phyloP scores from a whole-genome alignment of 1,140 invertebrate species.

The Apocrypta bakeri region DNA sequence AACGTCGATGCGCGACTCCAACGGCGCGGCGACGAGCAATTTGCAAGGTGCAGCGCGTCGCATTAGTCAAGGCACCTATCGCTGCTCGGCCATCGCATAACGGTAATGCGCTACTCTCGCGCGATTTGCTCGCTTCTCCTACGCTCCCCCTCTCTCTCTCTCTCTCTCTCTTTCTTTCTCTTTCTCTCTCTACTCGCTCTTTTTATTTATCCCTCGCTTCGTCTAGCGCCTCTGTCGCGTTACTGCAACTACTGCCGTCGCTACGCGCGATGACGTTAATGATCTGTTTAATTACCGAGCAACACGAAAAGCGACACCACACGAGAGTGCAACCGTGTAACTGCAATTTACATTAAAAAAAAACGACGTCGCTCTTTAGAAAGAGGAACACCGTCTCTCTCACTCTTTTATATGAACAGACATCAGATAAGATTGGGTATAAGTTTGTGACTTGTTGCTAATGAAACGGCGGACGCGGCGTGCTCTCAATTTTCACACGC shows the following conservation, averaged over 20 bases:
- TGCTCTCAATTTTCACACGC: background rate
- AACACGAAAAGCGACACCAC: slow-evolving; percentile 60
- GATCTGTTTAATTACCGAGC: slow-evolving; percentile 71
- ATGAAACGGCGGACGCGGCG: background rate
- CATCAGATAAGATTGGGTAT: slow-evolving; percentile 42
- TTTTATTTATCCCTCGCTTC: background rate
- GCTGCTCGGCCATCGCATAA: slow-evolving; percentile 70
- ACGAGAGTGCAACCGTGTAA: slow-evolving; percentile 33
- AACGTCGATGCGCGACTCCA: slow-evolving; percentile 45
- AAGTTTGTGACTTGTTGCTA: slow-evolving; percentile 40
- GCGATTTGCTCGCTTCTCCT: slow-evolving; percentile 65
- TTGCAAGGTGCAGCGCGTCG: slow-evolving; percentile 73
- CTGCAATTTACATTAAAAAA: slow-evolving; percentile 41
- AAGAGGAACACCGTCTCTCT: background rate
- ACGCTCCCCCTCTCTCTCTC: slow-evolving; percentile 23
- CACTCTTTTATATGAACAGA: background rate
- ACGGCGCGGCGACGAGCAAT: slow-evolving; percentile 60
- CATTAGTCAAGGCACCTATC: slow-evolving; percentile 73
- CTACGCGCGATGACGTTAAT: slow-evolving; percentile 68
- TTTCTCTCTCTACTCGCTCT: background rate
- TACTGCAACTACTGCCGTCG: slow-evolving; percentile 1
- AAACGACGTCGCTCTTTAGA: slow-evolving; percentile 2
- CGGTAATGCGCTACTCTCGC: slow-evolving; percentile 66
- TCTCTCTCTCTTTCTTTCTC: slow-evolving; percentile 3
- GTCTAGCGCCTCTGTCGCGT: slow-evolving; percentile 2